Conservation (phyloP, 2,888 invertebrate genomes). For the Caenorhabditis sp. region DNA sequence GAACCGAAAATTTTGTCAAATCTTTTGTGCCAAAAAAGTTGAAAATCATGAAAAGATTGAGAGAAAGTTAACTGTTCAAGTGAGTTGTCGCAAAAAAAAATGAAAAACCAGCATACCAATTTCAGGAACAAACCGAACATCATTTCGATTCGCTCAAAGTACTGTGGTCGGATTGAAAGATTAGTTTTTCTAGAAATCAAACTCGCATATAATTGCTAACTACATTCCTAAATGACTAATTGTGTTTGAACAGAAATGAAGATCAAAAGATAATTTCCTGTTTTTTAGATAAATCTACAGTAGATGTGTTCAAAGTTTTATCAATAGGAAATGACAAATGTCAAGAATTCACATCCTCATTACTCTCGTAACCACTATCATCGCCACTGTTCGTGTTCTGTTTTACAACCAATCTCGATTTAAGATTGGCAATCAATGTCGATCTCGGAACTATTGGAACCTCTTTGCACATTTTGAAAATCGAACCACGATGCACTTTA, state of each 20-base stretch:
- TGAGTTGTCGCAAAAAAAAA: too few species aligned
- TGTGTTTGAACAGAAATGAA: too few species aligned
- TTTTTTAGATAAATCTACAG: too few species aligned
- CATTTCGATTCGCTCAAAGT: too few species aligned
- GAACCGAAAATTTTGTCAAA: constrained; percentile 7
- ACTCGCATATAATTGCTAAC: too few species aligned
- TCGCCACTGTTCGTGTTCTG: background rate
- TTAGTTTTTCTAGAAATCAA: too few species aligned
- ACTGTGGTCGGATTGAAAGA: too few species aligned
- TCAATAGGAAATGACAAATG: too few species aligned
- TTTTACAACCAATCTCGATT: background rate
- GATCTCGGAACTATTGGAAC: background rate
- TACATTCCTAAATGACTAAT: too few species aligned
- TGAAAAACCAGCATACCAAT: background rate
- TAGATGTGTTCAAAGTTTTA: too few species aligned
- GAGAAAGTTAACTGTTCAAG: background rate
- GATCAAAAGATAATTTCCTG: too few species aligned
- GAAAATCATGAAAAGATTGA: background rate
- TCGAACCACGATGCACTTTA: constrained; percentile 19
- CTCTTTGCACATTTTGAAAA: background rate
- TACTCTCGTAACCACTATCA: constrained; percentile 4
- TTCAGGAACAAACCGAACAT: too few species aligned
- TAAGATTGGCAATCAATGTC: background rate
- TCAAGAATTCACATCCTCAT: background rate
- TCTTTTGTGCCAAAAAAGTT: background rate